phyloP scores from a whole-genome alignment of 2,888 invertebrate species.

The Catocala fraxini region DNA sequence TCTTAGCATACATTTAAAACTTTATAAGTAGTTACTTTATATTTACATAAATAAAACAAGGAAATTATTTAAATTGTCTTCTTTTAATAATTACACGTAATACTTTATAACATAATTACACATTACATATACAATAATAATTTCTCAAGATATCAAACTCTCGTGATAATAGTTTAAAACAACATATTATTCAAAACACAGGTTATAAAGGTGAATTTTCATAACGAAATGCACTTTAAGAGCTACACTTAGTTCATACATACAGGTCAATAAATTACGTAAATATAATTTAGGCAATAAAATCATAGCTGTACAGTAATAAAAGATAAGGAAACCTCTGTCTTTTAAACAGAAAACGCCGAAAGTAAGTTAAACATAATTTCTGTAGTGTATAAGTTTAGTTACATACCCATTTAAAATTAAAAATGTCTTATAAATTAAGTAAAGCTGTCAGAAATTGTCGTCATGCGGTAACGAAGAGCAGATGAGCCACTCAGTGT shows the following conservation, averaged over 20 bases:
- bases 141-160: constrained; percentile 85
- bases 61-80: constrained; percentile 80
- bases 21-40: too few species aligned
- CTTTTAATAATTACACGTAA: constrained; percentile 87
- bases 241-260: constrained; percentile 75
- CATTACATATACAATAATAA: constrained; percentile 86
- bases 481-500: constrained; percentile 21
- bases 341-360: constrained; percentile 51
- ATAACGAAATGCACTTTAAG: constrained; percentile 81
- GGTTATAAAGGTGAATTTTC: constrained; percentile 76
- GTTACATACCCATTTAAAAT: constrained; percentile 46
- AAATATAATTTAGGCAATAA: constrained; percentile 84
- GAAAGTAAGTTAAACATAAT: constrained; percentile 29
- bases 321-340: constrained; percentile 60
- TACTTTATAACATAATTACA: constrained; percentile 88
- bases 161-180: constrained; percentile 77
- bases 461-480: constrained; percentile 56
- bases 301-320: constrained; percentile 78
- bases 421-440: constrained; percentile 72
- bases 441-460: constrained; percentile 81
- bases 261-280: constrained; percentile 86
- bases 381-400: constrained; percentile 35
- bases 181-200: constrained; percentile 81
- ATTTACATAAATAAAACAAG: constrained; percentile 56
- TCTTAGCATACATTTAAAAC: too few species aligned